Base-by-base conservation (phyloP, 2,888 invertebrate species). In the Perizoma flavofasciatum region DNA sequence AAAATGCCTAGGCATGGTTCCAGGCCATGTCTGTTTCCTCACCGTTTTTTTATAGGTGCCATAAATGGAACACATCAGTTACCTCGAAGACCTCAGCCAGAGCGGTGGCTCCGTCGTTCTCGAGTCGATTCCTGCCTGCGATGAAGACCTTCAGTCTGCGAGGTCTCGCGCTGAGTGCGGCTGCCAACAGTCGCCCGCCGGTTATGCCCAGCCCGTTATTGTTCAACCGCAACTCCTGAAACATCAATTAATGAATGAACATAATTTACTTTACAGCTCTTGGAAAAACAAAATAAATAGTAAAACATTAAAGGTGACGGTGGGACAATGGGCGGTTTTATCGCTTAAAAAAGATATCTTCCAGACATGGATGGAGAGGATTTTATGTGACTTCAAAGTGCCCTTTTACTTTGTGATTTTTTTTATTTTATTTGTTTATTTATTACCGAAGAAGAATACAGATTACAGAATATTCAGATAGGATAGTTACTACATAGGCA, bases 151-250 rank as follows among this genome's bases (percentile, higher is more conserved):
- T 95, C 5, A 99, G 85, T 2, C 94, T 92, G 4, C 98, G 89
- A 0, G 96, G 96, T 0, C 72, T 74, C 0, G 94, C 92, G 1
- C 93, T 91, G 5, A 96, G 82, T 0, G 97, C 96, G 49, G 94
- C 88, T 0, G 98, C 96, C 10, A 99, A 85, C 84, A 98, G 93
- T 84, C 93, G 94, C 4, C 97, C 98, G 6, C 99, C 99, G 0
- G 95, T 94, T 55, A 97, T 96, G 5, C 99, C 99, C 6, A 99
- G 92, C 0, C 99, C 99, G 79, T 98, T 98, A 86, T 99, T 99
- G 82, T 99, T 98, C 0, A 99, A 89, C 43, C 96, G 93, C 0
- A 99, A 88, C 75, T 95, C 95, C 89, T 96, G 41, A 34, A 53
- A 41, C 11, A 45, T 7, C 7, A 10, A 37, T 11, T 34, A 35